Base-by-base conservation (phyloP, 2,888 invertebrate species). In the Protophormia terraenovae region DNA sequence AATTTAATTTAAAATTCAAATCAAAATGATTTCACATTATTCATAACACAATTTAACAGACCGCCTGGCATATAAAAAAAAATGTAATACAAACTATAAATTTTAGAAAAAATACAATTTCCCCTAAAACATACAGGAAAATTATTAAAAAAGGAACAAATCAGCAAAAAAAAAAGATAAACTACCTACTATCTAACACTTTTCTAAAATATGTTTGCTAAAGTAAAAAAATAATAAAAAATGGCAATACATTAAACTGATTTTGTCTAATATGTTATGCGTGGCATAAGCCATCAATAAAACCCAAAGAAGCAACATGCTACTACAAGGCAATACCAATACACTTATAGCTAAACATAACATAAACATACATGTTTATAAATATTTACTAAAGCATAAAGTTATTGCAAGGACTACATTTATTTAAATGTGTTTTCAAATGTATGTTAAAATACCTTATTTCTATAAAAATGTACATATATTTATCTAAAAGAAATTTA, bases 231-330 rank as follows among this genome's bases (percentile, higher is more conserved):
- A 29, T 27, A 16, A 8, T 8, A 50, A 85, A 82, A 86, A 87
- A 86, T 86, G 47, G 83, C 76, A 64, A 50, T 35, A 71, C 79
- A 86, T 87, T 84, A 82, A 84, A 86, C 60, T 86, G 86, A 87
- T 87, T 86, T 86, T 78, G 78, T 67, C 60, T 85, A 79, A 86
- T 87, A 79, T 83, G 76, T 86, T 80, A 62, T 82, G 50, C 79
- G 10, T 78, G 82, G 55, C 87, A 84, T 80, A 82, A 79, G 79
- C 73, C 86, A 87, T 87, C 86, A 87, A 87, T 87, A 84, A 86
- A 8, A 47, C 35, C 50, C 22, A 55, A n/a, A n/a, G n/a, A n/a
- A n/a, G n/a, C 32, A 81, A 50, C 50, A 69, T 73, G 69, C 45
- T 19, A 38, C 29, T 29, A 12, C 10, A 38, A 19, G 41, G 19